These are phyloP conservation scores for Argyrosomus japonicus DNA, from an alignment of 2,113 vertebrate species.

Conservation along the genomic window DNA sequence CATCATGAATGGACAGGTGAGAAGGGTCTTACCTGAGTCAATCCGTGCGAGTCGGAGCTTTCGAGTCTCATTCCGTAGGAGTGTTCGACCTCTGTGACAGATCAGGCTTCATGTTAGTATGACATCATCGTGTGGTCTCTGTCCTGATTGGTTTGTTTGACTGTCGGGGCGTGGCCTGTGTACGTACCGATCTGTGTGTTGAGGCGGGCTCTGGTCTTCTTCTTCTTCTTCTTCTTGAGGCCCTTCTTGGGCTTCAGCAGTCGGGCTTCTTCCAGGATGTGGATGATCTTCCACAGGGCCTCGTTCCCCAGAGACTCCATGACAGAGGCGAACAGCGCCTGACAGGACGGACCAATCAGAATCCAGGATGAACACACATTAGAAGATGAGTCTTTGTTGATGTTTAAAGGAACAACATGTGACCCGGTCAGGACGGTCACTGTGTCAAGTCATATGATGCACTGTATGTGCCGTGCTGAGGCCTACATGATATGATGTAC, in stretches of 20 bases:
- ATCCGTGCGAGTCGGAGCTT: fast-evolving
- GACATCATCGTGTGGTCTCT: not conserved
- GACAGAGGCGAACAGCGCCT: conserved; percentile 79
- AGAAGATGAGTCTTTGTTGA: too few species aligned
- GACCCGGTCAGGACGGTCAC: too few species aligned
- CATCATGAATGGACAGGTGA: not conserved
- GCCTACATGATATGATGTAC: too few species aligned
- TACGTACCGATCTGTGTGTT: conserved; percentile 66
- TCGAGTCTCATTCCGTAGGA: conserved; percentile 53
- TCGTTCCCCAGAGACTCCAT: conserved; percentile 84
- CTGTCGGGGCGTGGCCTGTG: not conserved
- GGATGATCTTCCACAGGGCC: conserved; percentile 83
- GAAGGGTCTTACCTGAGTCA: conserved; percentile 41
- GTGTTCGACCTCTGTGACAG: conserved; percentile 60
- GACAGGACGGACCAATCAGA: not conserved
- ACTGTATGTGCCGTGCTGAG: too few species aligned
- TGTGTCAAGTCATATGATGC: too few species aligned
- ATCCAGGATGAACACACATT: too few species aligned
- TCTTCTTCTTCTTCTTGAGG: conserved; percentile 13
- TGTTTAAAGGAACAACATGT: too few species aligned
- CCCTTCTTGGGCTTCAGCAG: conserved; percentile 36
- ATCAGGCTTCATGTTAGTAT: not conserved
- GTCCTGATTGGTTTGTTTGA: not conserved
- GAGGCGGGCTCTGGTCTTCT: conserved; percentile 67
- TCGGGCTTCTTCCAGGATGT: conserved; percentile 74